A percentile compares a stretch with the other conserved stretches of the same genome.
These are phyloP conservation scores for Gastracanthus pulcherrimus DNA, from an alignment of 2,888 invertebrate species.

Conservation along the genomic window DNA sequence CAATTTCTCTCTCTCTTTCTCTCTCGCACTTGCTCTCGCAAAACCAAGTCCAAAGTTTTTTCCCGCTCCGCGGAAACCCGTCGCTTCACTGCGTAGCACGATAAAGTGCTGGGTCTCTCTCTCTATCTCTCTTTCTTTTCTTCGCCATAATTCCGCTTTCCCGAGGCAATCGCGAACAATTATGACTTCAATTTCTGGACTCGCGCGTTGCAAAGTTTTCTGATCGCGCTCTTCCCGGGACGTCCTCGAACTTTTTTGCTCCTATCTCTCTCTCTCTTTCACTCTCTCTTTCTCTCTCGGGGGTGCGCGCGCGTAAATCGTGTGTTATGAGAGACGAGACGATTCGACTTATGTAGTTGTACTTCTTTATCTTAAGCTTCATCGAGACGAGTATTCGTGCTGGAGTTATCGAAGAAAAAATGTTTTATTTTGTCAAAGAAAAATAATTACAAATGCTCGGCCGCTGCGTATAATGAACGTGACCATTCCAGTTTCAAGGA, in stretches of 20 bases:
- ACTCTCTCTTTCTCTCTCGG: neutral
- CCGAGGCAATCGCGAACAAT: slow-evolving; percentile 44
- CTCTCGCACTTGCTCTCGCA: neutral
- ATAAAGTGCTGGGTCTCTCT: neutral
- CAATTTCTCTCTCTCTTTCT: too few species aligned
- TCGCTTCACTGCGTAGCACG: neutral
- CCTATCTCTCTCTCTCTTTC: neutral
- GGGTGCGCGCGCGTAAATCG: neutral
- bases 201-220: slow-evolving; percentile 11
- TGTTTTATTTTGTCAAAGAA: neutral
- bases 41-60: slow-evolving; percentile 27
- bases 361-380: neutral
- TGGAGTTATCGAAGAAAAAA: neutral
- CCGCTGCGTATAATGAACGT: too few species aligned
- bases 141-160: neutral
- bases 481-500: too few species aligned
- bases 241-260: slow-evolving; percentile 44
- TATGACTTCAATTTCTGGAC: slow-evolving; percentile 47
- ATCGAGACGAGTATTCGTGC: neutral
- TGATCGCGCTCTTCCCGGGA: slow-evolving; percentile 22
- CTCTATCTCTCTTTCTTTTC: neutral
- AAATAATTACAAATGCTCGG: neutral
- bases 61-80: neutral
- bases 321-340: neutral
- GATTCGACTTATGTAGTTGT: neutral